Evolutionary conservation across 64 coral and sea anemone genomes (phyloP), one percentile per base, ranked within the genome.

Genomic region (Actinia equina): DNA sequence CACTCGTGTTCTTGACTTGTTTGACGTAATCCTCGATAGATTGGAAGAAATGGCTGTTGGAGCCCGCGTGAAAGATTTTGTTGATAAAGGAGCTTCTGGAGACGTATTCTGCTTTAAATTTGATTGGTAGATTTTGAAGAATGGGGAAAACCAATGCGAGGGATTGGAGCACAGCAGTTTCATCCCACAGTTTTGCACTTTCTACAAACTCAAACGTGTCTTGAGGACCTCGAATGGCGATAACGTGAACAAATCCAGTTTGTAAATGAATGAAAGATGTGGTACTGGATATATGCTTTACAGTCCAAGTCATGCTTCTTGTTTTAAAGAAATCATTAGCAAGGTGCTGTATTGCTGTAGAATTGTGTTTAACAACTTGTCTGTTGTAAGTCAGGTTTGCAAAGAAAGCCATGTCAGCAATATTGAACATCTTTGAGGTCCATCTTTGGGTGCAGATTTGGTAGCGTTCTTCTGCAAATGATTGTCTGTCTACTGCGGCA

Each of bases 341-440:
- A 44, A 81, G 42, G 22, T 44, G n/a, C 12, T 22, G 44, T 20
- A 81, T 19, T 23, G 43, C 78, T 51, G 78, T 52, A 2, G 78
- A 52, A 81, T 81, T 81, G 4, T 3, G 44, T 6, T 81, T 23
- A 3, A 22, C 5, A 7, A 81, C 16, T 2, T 44, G 43, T 81
- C 41, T 60, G 23, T 90, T 86, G 79, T 94, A 94, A 17, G 85
- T 49, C 12, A 88, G 60, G 43, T 82, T 83, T 5, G 93, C 85
- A 17, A 94, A 49, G 56, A 90, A 90, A 12, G 93, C 88, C 7
- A 94, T 43, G 59, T 94, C 93, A 59, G 88, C 93, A 11, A 94
- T 62, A 74, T 91, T 94, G n/a, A 94, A 30, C 20, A 44, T 44
- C 17, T 83, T 82, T 0, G 84, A 77, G 23, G 84, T 90, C 93